Evolutionary conservation across 2,888 invertebrate species (phyloP), one percentile per base, ranked within the genome.

Genomic region (Ochropleura leucogaster): DNA sequence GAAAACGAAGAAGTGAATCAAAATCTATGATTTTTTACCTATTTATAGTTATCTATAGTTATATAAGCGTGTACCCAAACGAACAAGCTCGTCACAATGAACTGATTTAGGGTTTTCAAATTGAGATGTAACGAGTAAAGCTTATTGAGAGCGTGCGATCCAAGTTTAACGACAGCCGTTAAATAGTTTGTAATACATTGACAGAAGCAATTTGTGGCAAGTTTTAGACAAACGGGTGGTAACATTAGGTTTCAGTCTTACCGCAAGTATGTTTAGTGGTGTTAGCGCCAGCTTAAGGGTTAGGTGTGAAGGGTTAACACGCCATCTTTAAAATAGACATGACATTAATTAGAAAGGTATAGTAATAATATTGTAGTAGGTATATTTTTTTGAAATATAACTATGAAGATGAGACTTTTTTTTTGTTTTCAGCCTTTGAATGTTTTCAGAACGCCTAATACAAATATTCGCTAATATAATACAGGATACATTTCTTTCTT

Each of bases 91-190:
- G 14, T 72, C n/a, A 30, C 30, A 51, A 9, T 53, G 12, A 71
- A 57, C 40, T 60, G 20, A 59, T 74, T 77, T 67, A 30, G 18
- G 68, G 77, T 59, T 67, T 40, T 30, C 51, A 46, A 77, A 66
- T 77, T 46, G 4, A 9, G n/a, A 16, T 77, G 57, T 77, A 40
- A 74, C 53, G 42, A 20, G 30, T 49, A 7, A 62, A 62, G 7
- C 44, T 44, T 49, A 4, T 59, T n/a, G n/a, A 67, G 74, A 44
- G 44, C 3, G 42, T 40, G 7, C 49, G 44, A 57, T 67, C n/a
- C n/a, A n/a, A 8, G 49, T n/a, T 51, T 55, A 40, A 18, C n/a
- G 40, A 67, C 46, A 62, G 30, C 9, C 40, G 40, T 57, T 77
- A 30, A 51, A 16, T 57, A 67, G 30, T 67, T 57, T 44, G 68